Evolutionary conservation across 2,797 vertebrate species (phyloP), one percentile per base, ranked within the genome.

Genomic region (Psittacula echo): DNA sequence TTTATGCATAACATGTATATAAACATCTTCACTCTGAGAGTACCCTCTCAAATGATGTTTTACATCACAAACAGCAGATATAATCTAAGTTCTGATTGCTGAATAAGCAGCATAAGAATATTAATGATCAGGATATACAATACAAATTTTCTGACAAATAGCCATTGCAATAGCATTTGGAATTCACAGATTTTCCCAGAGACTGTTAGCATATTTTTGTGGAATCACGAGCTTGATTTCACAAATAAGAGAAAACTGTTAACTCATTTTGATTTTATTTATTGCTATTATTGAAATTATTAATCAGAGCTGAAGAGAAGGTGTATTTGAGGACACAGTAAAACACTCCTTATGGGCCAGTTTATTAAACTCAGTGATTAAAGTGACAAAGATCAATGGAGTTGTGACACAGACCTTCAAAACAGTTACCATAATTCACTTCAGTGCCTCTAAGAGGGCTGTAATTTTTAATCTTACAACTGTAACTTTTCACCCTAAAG

Each of bases 391-490:
- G 37, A 95, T 51, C 72, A 87, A 91, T 67, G 47, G 39, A 91
- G 15, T 54, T 81, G 50, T 70, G 66, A 68, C 56, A 73, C 60
- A 89, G 48, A 81, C 44, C 32, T 86, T 76, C 81, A 68, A 93
- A 91, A 83, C 6, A 83, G 27, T 51, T 37, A 68, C 32, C 2
- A 0, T 84, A 66, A 91, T 87, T 89, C 76, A 89, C 45, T 91
- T 89, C 53, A 64, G 50, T 86, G 51, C 41, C 62, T 50, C 58
- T 74, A 73, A 66, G 9, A 95, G 27, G 11, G 20, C 27, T 66
- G 53, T 54, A 93, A 78, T 67, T 93, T 90, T 90, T 90, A 83
- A 62, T 85, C 62, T 62, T 62, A 66, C 32, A 61, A 84, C 80
- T 17, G 10, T 22, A 87, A 50, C 42, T 41, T 70, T 58, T 67